Evolutionary conservation across 2,888 invertebrate species (phyloP).

Genomic region (Eupithecia centaureata): DNA sequence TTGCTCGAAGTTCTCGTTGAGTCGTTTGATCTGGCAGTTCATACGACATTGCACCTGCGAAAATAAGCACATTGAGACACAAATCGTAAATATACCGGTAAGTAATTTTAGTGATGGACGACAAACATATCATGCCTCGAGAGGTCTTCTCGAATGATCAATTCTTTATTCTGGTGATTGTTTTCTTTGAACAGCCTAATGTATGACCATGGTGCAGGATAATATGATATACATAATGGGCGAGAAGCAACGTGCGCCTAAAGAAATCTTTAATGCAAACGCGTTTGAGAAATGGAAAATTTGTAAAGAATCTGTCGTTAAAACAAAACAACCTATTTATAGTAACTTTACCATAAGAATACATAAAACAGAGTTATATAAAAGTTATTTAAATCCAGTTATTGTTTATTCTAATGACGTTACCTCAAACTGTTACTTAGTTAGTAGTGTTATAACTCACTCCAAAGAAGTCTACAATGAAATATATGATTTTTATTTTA

Average conservation of each 20-base stretch:
- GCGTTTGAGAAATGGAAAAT: background rate
- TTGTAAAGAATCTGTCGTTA: background rate
- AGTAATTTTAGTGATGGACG: background rate
- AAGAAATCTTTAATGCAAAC: background rate
- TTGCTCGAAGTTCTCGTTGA: constrained; percentile 88
- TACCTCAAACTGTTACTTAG: too few relatives aligned
- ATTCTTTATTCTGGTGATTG: background rate
- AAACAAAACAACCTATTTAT: background rate
- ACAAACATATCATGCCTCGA: background rate
- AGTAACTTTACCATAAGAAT: too few relatives aligned
- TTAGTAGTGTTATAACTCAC: too few relatives aligned
- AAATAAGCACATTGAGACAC: background rate
- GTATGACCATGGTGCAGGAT: background rate
- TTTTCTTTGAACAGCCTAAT: background rate
- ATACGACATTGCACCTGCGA: constrained; percentile 86
- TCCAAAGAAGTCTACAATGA: too few relatives aligned
- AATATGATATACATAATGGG: too few relatives aligned
- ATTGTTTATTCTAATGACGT: too few relatives aligned
- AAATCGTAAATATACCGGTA: background rate
- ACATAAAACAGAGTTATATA: too few relatives aligned
- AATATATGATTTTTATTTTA: too few relatives aligned
- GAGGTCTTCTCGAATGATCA: background rate
- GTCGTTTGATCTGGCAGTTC: constrained; percentile 87
- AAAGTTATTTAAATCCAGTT: too few relatives aligned
- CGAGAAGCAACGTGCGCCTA: background rate